phyloP scores from a whole-genome alignment of 2,797 vertebrate genomes.

The Phaenicophaeus curvirostris region DNA sequence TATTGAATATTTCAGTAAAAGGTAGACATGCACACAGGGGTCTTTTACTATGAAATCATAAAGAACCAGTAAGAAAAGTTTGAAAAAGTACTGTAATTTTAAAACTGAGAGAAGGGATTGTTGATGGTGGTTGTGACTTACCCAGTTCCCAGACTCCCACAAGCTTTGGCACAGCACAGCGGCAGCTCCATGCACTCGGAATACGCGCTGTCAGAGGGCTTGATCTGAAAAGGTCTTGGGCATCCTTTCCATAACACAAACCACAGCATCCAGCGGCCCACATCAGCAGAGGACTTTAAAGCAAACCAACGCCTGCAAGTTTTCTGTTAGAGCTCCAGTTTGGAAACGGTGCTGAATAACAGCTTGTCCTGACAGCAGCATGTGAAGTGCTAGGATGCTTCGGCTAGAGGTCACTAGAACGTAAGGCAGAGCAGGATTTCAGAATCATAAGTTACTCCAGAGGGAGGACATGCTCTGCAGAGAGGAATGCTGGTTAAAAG shows the following conservation, averaged over 20 bases:
- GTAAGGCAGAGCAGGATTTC: constrained; percentile 19
- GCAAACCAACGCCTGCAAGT: neutral
- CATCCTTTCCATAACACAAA: neutral
- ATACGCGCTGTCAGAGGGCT: neutral
- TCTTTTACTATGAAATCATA: no score
- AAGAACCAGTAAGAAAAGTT: neutral
- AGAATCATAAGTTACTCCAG: neutral
- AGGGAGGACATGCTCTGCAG: neutral
- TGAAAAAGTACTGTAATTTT: neutral
- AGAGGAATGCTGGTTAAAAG: neutral
- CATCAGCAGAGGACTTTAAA: neutral
- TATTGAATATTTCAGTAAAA: no score
- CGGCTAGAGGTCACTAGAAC: constrained; percentile 25
- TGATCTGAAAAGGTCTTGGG: neutral
- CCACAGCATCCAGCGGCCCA: neutral
- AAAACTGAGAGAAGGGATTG: neutral
- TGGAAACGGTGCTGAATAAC: neutral
- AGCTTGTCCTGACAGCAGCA: neutral
- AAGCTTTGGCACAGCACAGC: neutral
- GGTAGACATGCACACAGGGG: no score
- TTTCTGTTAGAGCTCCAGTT: neutral
- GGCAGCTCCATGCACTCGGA: neutral
- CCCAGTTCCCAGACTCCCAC: neutral
- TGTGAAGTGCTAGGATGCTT: neutral
- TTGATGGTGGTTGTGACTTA: neutral